phyloP scores from a whole-genome alignment of 2,113 vertebrate genomes.

The Cyanoliseus patagonus region DNA sequence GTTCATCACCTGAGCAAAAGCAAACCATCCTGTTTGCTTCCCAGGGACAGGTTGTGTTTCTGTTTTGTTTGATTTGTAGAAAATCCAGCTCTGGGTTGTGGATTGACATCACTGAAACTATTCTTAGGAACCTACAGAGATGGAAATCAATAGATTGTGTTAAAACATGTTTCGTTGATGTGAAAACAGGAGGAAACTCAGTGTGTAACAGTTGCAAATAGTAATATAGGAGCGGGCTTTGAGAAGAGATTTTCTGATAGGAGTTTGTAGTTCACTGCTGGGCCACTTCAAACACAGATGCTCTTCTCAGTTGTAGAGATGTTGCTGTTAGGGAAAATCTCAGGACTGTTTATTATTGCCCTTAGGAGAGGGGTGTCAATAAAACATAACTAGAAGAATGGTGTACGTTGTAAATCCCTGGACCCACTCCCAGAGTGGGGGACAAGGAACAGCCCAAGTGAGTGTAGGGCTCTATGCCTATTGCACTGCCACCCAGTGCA shows the following conservation, averaged over 20 bases:
- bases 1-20: background rate
- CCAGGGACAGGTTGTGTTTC: background rate
- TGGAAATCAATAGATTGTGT: background rate
- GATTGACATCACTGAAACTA: background rate
- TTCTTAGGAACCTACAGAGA: background rate
- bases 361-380: background rate
- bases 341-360: background rate
- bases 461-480: accelerated
- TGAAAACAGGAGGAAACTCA: background rate
- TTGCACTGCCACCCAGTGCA: background rate
- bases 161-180: background rate
- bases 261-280: background rate
- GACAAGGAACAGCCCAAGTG: accelerated
- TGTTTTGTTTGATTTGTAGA: background rate
- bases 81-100: background rate
- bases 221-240: background rate
- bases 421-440: background rate
- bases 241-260: background rate
- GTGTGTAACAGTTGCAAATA: background rate
- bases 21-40: background rate
- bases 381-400: background rate
- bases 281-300: accelerated
- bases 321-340: background rate
- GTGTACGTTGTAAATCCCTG: background rate
- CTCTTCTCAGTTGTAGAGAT: background rate